These are phyloP conservation scores for Phanerotoma sp. DNA, from an alignment of 2,888 invertebrate genomes.

Conservation along the genomic window DNA sequence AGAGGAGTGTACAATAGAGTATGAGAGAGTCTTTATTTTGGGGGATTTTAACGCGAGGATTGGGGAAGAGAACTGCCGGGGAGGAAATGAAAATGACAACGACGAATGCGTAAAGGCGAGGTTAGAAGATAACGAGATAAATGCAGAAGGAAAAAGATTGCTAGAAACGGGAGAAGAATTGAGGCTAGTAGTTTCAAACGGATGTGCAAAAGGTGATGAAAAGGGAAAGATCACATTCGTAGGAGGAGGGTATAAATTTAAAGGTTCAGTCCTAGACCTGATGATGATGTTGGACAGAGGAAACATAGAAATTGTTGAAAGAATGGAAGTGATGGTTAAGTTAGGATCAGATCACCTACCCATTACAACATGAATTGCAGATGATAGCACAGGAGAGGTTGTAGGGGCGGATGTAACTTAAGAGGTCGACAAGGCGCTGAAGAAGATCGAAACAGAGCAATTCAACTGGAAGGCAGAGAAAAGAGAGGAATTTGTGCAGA, in stretches of 20 bases:
- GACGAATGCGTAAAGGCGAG: background rate
- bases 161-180: constrained; percentile 8
- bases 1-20: background rate
- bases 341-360: constrained; percentile 23
- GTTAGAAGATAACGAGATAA: constrained; percentile 9
- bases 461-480: constrained; percentile 3
- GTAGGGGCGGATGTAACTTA: background rate
- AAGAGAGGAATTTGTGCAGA: background rate
- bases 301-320: background rate
- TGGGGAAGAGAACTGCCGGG: background rate
- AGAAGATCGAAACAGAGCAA: background rate
- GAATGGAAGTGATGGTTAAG: background rate
- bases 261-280: constrained; percentile 15
- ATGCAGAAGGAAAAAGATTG: constrained; percentile 8
- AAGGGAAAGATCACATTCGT: constrained; percentile 18
- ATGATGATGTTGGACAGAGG: constrained; percentile 1
- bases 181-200: constrained; percentile 14
- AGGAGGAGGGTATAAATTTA: background rate
- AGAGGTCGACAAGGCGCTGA: background rate
- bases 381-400: background rate
- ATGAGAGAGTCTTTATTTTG: background rate
- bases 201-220: constrained; percentile 12
- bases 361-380: background rate
- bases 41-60: constrained; percentile 25
- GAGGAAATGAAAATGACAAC: background rate